phyloP scores from a whole-genome alignment of 2,113 vertebrate genomes.

The Pitta sordida region DNA sequence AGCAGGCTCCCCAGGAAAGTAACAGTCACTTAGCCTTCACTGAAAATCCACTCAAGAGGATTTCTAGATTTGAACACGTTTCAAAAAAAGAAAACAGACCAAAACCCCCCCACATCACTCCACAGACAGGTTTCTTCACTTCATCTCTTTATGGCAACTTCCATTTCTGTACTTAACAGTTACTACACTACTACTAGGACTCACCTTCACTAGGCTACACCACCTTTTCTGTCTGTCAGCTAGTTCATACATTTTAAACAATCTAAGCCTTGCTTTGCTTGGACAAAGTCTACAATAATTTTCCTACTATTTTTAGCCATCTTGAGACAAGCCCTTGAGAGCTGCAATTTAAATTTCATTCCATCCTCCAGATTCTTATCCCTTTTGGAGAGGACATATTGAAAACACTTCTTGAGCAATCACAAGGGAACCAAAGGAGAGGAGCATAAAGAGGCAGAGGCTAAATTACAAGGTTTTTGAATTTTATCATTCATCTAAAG shows the following conservation, averaged over 20 bases:
- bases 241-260: neutral
- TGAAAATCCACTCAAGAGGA: neutral
- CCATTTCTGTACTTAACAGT: neutral
- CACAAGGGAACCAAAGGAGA: constrained; percentile 21
- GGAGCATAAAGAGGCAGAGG: constrained; percentile 8
- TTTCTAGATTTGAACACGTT: neutral
- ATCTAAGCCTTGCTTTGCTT: constrained; percentile 21
- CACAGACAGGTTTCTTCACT: neutral
- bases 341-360: constrained; percentile 42
- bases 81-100: neutral
- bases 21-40: neutral
- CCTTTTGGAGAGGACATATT: neutral
- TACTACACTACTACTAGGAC: neutral
- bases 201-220: neutral
- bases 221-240: neutral
- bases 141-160: neutral
- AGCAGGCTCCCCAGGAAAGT: neutral
- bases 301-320: constrained; percentile 21
- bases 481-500: constrained; percentile 40
- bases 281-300: constrained; percentile 33
- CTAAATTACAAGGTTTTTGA: constrained; percentile 17
- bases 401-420: constrained; percentile 29
- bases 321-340: neutral
- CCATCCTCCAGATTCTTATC: constrained; percentile 34
- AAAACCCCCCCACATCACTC: neutral